phyloP scores from a whole-genome alignment of 2,113 vertebrate genomes.

The Xenopus tropicalis region DNA sequence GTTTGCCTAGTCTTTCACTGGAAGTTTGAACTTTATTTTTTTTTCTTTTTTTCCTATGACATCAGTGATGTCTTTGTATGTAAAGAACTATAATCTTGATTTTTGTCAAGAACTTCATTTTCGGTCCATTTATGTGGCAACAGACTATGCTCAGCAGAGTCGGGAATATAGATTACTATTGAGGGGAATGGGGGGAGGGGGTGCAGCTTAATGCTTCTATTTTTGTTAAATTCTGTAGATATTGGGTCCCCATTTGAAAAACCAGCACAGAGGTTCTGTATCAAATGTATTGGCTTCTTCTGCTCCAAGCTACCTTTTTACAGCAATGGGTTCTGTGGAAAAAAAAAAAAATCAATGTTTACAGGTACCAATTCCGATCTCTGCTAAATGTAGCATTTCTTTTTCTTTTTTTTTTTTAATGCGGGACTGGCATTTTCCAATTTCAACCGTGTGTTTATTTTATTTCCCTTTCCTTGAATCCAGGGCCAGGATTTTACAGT shows the following conservation, averaged over 20 bases:
- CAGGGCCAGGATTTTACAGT: conserved; percentile 45
- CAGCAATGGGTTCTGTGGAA: conserved; percentile 64
- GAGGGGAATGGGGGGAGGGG: conserved; percentile 60
- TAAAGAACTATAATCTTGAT: conserved; percentile 99
- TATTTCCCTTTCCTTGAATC: conserved; percentile 46
- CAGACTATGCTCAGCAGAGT: conserved; percentile 71
- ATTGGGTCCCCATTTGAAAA: conserved; percentile 67
- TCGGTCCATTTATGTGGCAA: conserved; percentile 86
- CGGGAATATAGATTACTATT: conserved; percentile 72
- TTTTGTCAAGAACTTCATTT: conserved; percentile 98
- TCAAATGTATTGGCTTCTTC: conserved; percentile 70
- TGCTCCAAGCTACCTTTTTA: conserved; percentile 64
- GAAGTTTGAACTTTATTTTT: conserved; percentile 79
- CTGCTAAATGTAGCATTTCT: conserved; percentile 80
- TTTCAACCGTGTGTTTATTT: conserved; percentile 52
- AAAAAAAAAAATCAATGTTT: conserved; percentile 73
- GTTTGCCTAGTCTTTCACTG: conserved; percentile 94
- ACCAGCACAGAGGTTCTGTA: conserved; percentile 78
- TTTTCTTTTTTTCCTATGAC: conserved; percentile 86
- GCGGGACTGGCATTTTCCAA: conserved; percentile 37
- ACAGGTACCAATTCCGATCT: conserved; percentile 76
- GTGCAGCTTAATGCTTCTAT: conserved; percentile 76
- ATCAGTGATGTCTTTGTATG: conserved; percentile 99
- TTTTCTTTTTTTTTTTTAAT: conserved; percentile 55
- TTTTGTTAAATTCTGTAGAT: conserved; percentile 65